Conservation (phyloP, 2,888 invertebrate species). For the Chrysotoxum bicinctum region DNA sequence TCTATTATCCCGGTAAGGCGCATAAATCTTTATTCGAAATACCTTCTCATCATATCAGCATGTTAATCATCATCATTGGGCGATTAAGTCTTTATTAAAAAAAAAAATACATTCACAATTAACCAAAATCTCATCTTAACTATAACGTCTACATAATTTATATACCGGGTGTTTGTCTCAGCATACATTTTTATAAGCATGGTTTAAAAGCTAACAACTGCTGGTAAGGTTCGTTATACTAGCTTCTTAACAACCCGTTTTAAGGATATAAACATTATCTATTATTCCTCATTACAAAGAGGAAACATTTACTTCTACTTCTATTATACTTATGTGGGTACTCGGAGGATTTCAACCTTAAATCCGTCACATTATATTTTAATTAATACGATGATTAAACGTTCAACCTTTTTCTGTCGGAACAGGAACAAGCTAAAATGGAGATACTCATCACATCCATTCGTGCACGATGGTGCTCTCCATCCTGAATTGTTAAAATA, state of each 20-base stretch:
- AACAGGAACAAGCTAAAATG: conserved; percentile 19
- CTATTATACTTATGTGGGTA: neutral
- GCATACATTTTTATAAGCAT: neutral
- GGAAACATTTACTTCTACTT: neutral
- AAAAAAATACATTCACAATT: neutral
- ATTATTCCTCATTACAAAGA: neutral
- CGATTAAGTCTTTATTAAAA: conserved; percentile 13
- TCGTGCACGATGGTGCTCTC: conserved; percentile 6
- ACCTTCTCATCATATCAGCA: conserved; percentile 36
- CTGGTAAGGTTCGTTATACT: neutral
- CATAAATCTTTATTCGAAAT: conserved; percentile 11
- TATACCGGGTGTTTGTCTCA: neutral
- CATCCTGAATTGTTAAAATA: neutral
- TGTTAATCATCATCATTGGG: conserved; percentile 19
- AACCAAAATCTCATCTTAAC: conserved; percentile 8
- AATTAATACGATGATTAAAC: conserved; percentile 49
- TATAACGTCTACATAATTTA: too few relatives aligned
- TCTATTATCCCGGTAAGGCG: conserved; percentile 69
- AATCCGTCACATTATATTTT: conserved; percentile 47
- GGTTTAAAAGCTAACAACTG: conserved; percentile 2
- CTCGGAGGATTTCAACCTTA: conserved; percentile 2
- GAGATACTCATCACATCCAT: conserved; percentile 8
- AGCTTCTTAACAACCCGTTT: conserved; percentile 6
- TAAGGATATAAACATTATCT: neutral
- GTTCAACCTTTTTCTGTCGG: conserved; percentile 28